Conservation (phyloP, 1,140 invertebrate species). For the Palaemon carinicauda region DNA sequence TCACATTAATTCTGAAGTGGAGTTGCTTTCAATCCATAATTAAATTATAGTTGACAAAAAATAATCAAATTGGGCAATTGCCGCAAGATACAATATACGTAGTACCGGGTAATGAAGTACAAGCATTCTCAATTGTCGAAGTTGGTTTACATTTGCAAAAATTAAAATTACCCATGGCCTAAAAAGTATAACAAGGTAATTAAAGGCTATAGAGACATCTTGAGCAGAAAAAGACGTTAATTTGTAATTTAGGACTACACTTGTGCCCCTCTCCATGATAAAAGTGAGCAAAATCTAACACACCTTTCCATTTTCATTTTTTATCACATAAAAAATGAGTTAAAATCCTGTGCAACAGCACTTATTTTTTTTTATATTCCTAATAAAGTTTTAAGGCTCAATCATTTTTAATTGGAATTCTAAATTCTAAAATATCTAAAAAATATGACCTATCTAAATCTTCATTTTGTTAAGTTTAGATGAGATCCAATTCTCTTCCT, state of each 20-base stretch:
- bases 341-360: constrained; percentile 14
- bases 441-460: constrained; percentile 37
- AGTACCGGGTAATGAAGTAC: constrained; percentile 16
- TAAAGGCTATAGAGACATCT: constrained; percentile 36
- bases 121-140: constrained; percentile 24
- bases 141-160: constrained; percentile 10
- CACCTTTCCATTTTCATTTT: not conserved
- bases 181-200: constrained; percentile 17
- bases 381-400: constrained; percentile 31
- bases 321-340: not conserved
- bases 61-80: not conserved
- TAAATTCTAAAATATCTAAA: constrained; percentile 49
- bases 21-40: not conserved
- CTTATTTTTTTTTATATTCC: not conserved
- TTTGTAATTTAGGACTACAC: constrained; percentile 29
- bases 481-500: constrained; percentile 31
- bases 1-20: not conserved
- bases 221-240: not conserved
- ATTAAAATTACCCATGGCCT: constrained; percentile 1
- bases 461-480: constrained; percentile 17
- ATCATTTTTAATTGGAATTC: constrained; percentile 18
- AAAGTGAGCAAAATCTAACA: constrained; percentile 43
- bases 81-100: not conserved
- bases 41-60: not conserved
- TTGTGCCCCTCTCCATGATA: constrained; percentile 46